Evolutionary conservation across 1,140 invertebrate genomes (phyloP).

Genomic region (Oscheius sp.): DNA sequence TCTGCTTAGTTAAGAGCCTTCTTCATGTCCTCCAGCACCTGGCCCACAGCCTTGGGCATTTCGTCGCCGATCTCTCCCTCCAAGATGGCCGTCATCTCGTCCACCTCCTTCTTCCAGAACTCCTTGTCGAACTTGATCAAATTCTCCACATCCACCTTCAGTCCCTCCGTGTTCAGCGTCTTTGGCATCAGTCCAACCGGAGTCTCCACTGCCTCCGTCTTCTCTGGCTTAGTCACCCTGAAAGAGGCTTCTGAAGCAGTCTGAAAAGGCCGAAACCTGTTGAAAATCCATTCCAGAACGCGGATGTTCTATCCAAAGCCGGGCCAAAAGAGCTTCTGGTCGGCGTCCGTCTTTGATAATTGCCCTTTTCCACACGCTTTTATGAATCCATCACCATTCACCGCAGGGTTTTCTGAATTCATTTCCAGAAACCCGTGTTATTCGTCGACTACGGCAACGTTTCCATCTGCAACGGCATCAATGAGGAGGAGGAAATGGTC

Average conservation of each 20-base stretch:
- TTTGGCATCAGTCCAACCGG: slow-evolving; percentile 20
- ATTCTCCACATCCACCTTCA: slow-evolving; percentile 10
- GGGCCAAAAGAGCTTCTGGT: slow-evolving; percentile 27
- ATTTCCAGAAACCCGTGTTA: no score
- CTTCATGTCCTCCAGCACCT: background rate
- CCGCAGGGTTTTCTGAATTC: no score
- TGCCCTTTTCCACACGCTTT: no score
- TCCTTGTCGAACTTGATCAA: slow-evolving; percentile 18
- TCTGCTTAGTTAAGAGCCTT: background rate
- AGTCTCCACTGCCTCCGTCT: background rate
- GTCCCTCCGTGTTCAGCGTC: slow-evolving; percentile 21
- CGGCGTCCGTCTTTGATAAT: background rate
- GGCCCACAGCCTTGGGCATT: background rate
- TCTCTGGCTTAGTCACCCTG: background rate
- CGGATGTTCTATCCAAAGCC: slow-evolving; percentile 35
- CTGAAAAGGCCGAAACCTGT: background rate
- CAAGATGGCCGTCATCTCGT: background rate
- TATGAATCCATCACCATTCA: no score
- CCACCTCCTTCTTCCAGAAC: slow-evolving; percentile 22
- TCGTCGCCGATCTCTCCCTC: background rate
- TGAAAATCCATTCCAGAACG: slow-evolving; percentile 21
- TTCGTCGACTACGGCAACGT: no score
- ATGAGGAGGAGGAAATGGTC: no score
- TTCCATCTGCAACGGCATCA: no score
- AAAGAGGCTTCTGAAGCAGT: background rate